phyloP scores from a whole-genome alignment of 2,888 invertebrate species.

The Tenthredo mesomela region DNA sequence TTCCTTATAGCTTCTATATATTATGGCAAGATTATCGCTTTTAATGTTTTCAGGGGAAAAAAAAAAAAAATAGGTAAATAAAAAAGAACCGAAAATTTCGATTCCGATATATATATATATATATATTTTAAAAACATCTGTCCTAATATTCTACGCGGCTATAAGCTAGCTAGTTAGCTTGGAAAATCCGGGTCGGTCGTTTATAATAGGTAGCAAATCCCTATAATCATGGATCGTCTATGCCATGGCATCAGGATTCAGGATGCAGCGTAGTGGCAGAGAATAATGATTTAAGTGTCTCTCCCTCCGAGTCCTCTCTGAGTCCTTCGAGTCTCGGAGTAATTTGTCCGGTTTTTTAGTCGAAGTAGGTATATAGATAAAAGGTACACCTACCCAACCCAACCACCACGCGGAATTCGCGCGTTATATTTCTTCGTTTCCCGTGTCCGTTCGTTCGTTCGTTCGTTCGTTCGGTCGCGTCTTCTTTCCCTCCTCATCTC shows the following conservation, averaged over 20 bases:
- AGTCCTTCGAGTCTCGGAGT: conserved; percentile 53
- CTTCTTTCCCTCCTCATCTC: not conserved
- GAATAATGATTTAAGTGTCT: conserved; percentile 61
- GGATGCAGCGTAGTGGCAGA: conserved; percentile 59
- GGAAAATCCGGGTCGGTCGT: conserved; percentile 63
- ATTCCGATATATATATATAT: not conserved
- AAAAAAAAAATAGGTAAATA: too few species aligned
- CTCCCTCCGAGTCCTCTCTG: conserved; percentile 53
- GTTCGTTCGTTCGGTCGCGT: not conserved
- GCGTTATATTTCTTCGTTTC: conserved; percentile 14
- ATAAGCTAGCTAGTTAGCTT: conserved; percentile 57
- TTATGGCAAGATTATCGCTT: too few species aligned
- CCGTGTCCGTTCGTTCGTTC: not conserved
- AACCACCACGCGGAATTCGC: not conserved
- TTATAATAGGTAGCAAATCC: conserved; percentile 60
- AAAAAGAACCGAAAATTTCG: not conserved
- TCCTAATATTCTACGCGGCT: not conserved
- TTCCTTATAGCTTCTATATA: too few species aligned
- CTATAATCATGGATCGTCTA: conserved; percentile 64
- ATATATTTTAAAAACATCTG: not conserved
- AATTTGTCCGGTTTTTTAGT: conserved; percentile 57
- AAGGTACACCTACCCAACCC: not conserved
- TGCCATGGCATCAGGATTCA: conserved; percentile 57
- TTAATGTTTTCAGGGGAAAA: too few species aligned
- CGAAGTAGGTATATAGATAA: not conserved